These are phyloP conservation scores for Cavia aperea DNA, from an alignment of 2,113 vertebrate genomes.

Conservation along the genomic window DNA sequence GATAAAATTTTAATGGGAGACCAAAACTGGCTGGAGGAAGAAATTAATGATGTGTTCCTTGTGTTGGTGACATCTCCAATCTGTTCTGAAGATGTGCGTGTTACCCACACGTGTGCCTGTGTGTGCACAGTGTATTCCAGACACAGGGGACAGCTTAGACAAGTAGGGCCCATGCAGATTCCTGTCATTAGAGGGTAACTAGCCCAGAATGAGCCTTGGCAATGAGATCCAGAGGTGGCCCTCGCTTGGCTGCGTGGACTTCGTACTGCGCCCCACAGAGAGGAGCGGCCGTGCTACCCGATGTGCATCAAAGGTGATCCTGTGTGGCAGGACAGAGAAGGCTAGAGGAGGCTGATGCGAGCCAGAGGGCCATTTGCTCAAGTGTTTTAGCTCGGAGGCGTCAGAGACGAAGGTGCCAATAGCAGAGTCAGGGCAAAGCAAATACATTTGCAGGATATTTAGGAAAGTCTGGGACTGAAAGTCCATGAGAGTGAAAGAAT, in stretches of 20 bases:
- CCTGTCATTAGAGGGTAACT: background rate
- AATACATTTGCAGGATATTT: background rate
- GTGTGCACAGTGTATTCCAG: background rate
- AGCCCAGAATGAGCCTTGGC: background rate
- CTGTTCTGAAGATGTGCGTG: background rate
- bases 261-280: background rate
- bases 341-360: background rate
- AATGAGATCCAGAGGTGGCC: background rate
- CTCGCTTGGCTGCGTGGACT: background rate
- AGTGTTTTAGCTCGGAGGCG: background rate
- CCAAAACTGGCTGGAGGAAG: background rate
- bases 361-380: background rate
- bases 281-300: background rate
- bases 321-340: background rate
- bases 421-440: background rate
- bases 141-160: background rate
- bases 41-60: background rate
- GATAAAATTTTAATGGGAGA: background rate
- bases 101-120: background rate
- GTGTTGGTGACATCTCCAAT: background rate
- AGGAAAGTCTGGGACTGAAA: background rate
- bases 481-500: background rate
- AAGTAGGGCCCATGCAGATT: background rate
- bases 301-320: background rate
- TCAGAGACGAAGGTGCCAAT: background rate